Evolutionary conservation across 2,113 vertebrate species (phyloP), one percentile per base, ranked within the genome.

Genomic region (Acrocephalus arundinaceus): DNA sequence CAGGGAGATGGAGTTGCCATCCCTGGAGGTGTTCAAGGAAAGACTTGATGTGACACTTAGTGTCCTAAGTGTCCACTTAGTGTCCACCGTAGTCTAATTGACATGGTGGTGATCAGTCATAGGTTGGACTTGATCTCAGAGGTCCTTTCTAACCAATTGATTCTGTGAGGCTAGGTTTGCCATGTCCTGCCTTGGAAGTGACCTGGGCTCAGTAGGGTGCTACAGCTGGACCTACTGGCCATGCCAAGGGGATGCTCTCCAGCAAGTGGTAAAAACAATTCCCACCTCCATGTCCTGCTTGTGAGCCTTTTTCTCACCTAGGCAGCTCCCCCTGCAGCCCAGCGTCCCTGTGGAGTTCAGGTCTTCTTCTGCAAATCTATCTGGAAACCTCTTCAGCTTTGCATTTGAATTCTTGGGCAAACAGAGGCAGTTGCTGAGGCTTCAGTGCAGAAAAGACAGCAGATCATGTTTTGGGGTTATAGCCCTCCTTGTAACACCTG

Each of bases 171-270:
- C 11, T n/a, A 45, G 55, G 58, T 25, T 55, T 43, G 37, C 51
- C 51, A 43, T 6, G 35, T 58, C 27, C 37, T 21, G 1, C 19
- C 30, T 4, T 14, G 25, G 66, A 12, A 58, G 28, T 54, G 10
- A 46, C 3, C 1, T 25, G 52, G 31, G 18, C 23, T 78, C 0
- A 0, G n/a, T 9, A 54, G 41, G 3, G 30, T 12, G 67, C 19
- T 84, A 41, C 65, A 28, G 43, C 22, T 31, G 70, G 45, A 67
- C 31, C 70, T 37, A 39, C 78, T 63, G 73, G 30, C 41, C 37
- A 1, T 54, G 52, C 74, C 31, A 24, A 7, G 28, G 74, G 43
- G 37, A 84, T 31, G 30, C 7, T 59, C 70, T 93, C 48, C 82
- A 87, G 85, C 70, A 89, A 86, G 51, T 58, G 35, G 57, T 74